Evolutionary conservation across 2,888 invertebrate species (phyloP).

Genomic region (Minunthozetes semirufus): DNA sequence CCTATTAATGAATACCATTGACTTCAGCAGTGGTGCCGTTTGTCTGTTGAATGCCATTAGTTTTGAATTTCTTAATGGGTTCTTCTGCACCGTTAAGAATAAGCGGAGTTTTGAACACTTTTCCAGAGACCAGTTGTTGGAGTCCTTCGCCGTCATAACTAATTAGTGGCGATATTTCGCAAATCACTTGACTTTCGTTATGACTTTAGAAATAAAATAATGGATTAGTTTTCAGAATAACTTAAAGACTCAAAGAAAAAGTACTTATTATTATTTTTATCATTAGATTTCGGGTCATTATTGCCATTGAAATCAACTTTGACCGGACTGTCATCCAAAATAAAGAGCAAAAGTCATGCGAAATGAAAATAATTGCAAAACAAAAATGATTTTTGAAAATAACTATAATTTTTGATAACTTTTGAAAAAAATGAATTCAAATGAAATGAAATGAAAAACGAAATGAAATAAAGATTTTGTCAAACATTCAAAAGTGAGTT

Average conservation of each 20-base stretch:
- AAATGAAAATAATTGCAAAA: background rate
- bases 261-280: constrained; percentile 20
- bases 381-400: too few species aligned
- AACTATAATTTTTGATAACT: too few species aligned
- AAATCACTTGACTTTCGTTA: constrained; percentile 48
- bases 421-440: too few species aligned
- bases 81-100: background rate
- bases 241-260: background rate
- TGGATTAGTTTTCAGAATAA: background rate
- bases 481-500: too few species aligned
- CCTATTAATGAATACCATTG: background rate
- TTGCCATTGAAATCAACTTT: constrained; percentile 22
- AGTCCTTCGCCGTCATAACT: constrained; percentile 87
- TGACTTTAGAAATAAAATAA: constrained; percentile 11
- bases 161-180: constrained; percentile 84
- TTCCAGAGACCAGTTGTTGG: constrained; percentile 58
- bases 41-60: background rate
- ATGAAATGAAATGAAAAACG: too few species aligned
- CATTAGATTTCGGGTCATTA: background rate
- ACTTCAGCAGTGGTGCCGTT: background rate
- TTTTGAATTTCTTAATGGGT: background rate
- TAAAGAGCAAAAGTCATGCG: background rate
- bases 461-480: background rate
- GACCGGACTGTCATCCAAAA: constrained; percentile 4
- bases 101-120: constrained; percentile 62